These are phyloP conservation scores for Platorchestia sp. DNA, from an alignment of 1,140 invertebrate species.

Conservation along the genomic window DNA sequence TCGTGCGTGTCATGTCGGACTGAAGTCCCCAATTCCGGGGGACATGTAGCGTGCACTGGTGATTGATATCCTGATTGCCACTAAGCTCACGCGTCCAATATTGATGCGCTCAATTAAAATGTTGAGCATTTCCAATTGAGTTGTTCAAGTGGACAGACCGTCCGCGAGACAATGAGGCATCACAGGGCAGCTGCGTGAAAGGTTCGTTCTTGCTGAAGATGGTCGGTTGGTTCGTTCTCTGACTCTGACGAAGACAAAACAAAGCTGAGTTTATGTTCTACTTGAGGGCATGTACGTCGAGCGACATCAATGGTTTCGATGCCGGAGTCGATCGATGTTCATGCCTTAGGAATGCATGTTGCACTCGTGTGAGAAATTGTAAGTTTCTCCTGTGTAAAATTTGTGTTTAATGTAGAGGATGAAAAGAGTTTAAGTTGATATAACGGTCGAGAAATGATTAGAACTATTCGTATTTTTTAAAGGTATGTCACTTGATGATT, in stretches of 20 bases:
- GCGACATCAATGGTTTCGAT: not conserved
- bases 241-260: not conserved
- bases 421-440: no score
- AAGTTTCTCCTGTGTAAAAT: no score
- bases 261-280: not conserved
- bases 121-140: constrained; percentile 12
- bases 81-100: not conserved
- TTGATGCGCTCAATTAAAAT: constrained; percentile 9
- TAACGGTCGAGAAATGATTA: no score
- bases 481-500: no score
- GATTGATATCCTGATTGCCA: not conserved
- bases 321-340: not conserved
- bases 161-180: not conserved
- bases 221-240: not conserved
- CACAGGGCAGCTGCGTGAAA: not conserved
- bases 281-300: not conserved
- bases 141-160: not conserved
- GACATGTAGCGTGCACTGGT: not conserved
- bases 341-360: no score
- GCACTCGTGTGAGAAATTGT: no score
- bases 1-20: not conserved
- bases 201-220: not conserved
- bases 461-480: no score
- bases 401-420: no score
- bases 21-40: not conserved